Evolutionary conservation across 1,140 invertebrate species (phyloP).

Genomic region (Procambarus clarkii): DNA sequence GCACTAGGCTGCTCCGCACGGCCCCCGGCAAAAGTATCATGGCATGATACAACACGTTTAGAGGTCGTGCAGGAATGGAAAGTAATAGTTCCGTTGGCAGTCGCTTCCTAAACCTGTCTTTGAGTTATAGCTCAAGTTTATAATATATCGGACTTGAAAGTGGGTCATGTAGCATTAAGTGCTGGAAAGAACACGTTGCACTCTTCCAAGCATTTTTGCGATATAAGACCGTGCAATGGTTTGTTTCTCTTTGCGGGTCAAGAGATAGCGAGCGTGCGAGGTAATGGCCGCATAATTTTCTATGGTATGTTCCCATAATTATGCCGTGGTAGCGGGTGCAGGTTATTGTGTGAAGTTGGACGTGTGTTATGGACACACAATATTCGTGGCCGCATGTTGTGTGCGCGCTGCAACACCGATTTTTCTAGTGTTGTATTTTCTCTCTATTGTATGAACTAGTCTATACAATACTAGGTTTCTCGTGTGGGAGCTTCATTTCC

Average conservation of each 20-base stretch:
- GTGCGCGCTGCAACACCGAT: not conserved
- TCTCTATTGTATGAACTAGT: too few relatives aligned
- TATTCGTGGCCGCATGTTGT: not conserved
- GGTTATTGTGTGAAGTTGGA: not conserved
- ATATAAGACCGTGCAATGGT: not conserved
- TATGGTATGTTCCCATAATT: not conserved
- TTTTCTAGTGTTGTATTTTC: not conserved
- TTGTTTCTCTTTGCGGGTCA: not conserved
- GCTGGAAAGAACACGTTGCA: not conserved
- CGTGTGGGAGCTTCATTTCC: too few relatives aligned
- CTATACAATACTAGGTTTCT: too few relatives aligned
- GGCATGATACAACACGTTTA: too few relatives aligned
- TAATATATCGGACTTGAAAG: not conserved
- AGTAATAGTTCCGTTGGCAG: too few relatives aligned
- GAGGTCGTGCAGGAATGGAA: too few relatives aligned
- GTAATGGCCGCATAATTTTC: not conserved
- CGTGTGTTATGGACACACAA: not conserved
- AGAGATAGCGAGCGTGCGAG: not conserved
- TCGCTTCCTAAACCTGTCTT: too few relatives aligned
- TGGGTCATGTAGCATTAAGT: not conserved
- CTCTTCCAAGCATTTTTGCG: not conserved
- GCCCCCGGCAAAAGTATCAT: too few relatives aligned
- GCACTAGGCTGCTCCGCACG: too few relatives aligned
- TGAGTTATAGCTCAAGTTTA: too few relatives aligned
- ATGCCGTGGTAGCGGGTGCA: not conserved